Evolutionary conservation across 2,113 vertebrate species (phyloP).

Genomic region (Vimba vimba): DNA sequence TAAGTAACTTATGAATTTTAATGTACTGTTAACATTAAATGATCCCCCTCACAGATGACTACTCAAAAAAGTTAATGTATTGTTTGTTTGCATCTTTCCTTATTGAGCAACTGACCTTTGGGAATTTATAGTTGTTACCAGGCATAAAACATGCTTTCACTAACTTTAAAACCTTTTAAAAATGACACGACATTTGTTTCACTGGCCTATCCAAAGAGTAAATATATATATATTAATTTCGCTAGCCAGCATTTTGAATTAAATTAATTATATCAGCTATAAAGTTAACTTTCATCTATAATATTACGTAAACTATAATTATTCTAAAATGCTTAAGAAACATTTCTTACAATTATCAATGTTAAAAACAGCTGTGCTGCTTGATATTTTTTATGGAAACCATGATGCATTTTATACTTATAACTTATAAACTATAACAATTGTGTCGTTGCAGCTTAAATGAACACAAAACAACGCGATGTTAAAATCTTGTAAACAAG

Average conservation of each 20-base stretch:
- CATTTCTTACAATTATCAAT: neutral
- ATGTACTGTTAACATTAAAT: neutral
- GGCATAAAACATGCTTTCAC: neutral
- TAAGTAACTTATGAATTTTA: neutral
- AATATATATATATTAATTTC: no score
- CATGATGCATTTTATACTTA: neutral
- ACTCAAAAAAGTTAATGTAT: neutral
- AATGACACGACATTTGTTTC: no score
- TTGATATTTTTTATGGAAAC: neutral
- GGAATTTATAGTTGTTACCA: neutral
- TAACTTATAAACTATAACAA: neutral
- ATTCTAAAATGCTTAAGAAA: neutral
- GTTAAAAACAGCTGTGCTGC: neutral
- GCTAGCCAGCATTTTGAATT: no score
- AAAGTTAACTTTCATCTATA: no score
- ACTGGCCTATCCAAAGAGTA: no score
- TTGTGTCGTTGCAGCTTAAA: neutral
- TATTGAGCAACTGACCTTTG: neutral
- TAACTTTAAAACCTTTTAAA: neutral
- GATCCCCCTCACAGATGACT: neutral
- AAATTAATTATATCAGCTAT: no score
- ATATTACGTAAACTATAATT: no score
- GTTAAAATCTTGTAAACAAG: conserved; percentile 13
- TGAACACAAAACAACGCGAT: neutral
- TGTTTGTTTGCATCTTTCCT: neutral